phyloP scores from a whole-genome alignment of 2,888 invertebrate species.

The Nemotelus nigrinus region DNA sequence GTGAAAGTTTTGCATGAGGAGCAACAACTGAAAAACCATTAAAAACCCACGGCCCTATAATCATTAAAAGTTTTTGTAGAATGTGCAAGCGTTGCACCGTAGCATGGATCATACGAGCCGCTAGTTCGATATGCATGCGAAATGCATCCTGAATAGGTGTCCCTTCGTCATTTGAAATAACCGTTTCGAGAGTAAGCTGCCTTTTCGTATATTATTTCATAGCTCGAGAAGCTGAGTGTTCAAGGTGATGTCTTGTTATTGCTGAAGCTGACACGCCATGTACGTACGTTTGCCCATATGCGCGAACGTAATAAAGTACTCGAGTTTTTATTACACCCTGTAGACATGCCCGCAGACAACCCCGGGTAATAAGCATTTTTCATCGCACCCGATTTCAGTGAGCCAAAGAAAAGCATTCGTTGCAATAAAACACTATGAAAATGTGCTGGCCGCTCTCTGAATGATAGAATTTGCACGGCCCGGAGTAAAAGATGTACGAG shows the following conservation, averaged over 20 bases:
- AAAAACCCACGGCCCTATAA: conserved; percentile 46
- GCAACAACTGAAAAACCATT: conserved; percentile 48
- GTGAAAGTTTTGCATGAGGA: conserved; percentile 26
- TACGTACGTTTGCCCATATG: conserved; percentile 1
- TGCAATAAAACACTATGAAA: conserved; percentile 37
- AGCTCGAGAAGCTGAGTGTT: conserved; percentile 29
- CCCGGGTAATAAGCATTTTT: conserved; percentile 49
- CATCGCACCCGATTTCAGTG: conserved; percentile 47
- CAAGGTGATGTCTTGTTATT: conserved; percentile 34
- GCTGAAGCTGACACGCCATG: background rate
- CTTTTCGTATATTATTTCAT: conserved; percentile 13
- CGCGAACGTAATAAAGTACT: conserved; percentile 44
- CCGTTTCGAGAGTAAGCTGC: background rate
- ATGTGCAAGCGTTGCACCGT: conserved; percentile 34
- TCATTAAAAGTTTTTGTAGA: conserved; percentile 47
- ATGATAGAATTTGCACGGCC: background rate
- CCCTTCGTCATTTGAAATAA: background rate
- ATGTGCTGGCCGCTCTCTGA: background rate
- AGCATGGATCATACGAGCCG: background rate
- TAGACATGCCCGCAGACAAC: conserved; percentile 49
- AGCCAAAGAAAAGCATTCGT: background rate
- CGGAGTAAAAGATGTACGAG: conserved; percentile 18
- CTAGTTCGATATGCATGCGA: background rate
- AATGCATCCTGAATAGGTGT: background rate
- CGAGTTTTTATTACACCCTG: conserved; percentile 49